Conservation (phyloP, 2,797 vertebrate genomes). For the Micropoecilia bifurca region DNA sequence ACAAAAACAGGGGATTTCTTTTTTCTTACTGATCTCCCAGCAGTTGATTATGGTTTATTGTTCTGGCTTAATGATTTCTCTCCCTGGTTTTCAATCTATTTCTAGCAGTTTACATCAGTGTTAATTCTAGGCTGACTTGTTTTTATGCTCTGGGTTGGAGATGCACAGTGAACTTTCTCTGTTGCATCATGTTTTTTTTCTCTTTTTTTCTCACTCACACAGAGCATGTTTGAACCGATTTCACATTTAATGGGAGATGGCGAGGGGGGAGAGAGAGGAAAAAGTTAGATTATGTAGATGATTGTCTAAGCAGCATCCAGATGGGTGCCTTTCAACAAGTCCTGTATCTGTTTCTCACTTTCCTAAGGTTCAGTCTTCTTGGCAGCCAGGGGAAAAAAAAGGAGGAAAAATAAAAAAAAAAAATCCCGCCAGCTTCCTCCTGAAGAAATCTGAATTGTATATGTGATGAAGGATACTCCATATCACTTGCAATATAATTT, state of each 20-base stretch:
- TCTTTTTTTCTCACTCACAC: slow-evolving; percentile 34
- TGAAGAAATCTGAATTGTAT: slow-evolving; percentile 79
- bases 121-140: slow-evolving; percentile 50
- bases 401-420: slow-evolving; percentile 16
- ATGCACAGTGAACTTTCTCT: slow-evolving; percentile 51
- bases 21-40: slow-evolving; percentile 48
- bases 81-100: slow-evolving; percentile 70
- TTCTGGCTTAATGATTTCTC: slow-evolving; percentile 66
- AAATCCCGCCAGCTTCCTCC: slow-evolving; percentile 48
- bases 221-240: slow-evolving; percentile 62
- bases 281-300: slow-evolving; percentile 61
- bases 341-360: slow-evolving; percentile 70
- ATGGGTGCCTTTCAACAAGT: slow-evolving; percentile 80
- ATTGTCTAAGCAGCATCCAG: slow-evolving; percentile 66
- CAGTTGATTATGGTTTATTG: slow-evolving; percentile 65
- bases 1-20: slow-evolving; percentile 32
- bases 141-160: slow-evolving; percentile 33
- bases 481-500: slow-evolving; percentile 76
- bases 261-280: slow-evolving; percentile 22
- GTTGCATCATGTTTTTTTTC: slow-evolving; percentile 58
- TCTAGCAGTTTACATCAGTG: slow-evolving; percentile 68
- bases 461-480: slow-evolving; percentile 73
- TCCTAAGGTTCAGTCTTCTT: slow-evolving; percentile 68
- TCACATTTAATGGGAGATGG: slow-evolving; percentile 57
- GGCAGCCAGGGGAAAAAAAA: slow-evolving; percentile 32